Evolutionary conservation across 2,888 invertebrate genomes (phyloP).

Genomic region (Rhagophthalmus giganteus): DNA sequence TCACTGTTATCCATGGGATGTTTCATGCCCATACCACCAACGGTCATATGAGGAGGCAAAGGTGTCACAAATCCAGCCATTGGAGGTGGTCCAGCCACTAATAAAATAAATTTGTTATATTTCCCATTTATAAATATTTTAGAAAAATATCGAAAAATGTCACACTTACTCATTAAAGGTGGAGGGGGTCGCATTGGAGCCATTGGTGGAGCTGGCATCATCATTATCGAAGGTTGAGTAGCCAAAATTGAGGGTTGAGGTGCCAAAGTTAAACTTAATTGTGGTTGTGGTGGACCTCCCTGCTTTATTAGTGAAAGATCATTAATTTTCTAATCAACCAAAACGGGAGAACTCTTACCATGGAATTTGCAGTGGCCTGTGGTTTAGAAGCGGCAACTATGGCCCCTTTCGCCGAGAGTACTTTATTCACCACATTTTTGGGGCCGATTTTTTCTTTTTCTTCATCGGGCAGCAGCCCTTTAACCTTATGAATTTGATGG

Average conservation of each 20-base stretch:
- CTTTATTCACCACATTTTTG: conserved; percentile 65
- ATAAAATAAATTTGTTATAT: not conserved
- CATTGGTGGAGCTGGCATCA: conserved; percentile 65
- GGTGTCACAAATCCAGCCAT: conserved; percentile 56
- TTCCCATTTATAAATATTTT: too few species aligned
- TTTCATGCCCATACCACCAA: conserved; percentile 56
- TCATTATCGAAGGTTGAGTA: conserved; percentile 63
- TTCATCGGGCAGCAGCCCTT: conserved; percentile 91
- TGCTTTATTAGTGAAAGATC: conserved; percentile 1
- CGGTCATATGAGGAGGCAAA: conserved; percentile 48
- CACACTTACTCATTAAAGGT: conserved; percentile 60
- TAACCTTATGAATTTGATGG: conserved; percentile 93
- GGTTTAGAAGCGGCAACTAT: conserved; percentile 55
- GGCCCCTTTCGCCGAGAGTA: conserved; percentile 47
- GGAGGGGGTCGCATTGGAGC: conserved; percentile 62
- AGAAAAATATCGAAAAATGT: not conserved
- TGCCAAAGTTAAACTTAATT: conserved; percentile 37
- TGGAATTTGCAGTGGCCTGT: conserved; percentile 43
- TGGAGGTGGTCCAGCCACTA: conserved; percentile 57
- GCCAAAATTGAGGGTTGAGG: conserved; percentile 58
- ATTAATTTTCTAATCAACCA: not conserved
- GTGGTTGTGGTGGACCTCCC: conserved; percentile 41
- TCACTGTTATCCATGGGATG: conserved; percentile 61
- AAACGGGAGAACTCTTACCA: conserved; percentile 9
- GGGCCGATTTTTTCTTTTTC: conserved; percentile 98